Evolutionary conservation across 2,888 invertebrate genomes (phyloP), one percentile per base, ranked within the genome.

Genomic region (Lepidocyrtoides sp.): DNA sequence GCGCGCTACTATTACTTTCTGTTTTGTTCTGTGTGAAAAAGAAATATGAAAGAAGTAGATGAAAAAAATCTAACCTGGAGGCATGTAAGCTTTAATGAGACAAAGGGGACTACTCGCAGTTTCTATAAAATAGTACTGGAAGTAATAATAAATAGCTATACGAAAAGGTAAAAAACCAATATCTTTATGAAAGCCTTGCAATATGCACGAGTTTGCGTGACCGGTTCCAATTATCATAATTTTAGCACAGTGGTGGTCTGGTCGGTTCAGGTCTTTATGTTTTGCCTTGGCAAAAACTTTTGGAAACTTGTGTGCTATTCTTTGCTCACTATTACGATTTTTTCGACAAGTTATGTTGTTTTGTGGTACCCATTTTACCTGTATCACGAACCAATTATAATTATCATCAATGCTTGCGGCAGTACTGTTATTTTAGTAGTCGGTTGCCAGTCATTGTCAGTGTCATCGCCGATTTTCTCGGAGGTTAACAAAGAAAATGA

Each of bases 221-320:
- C 91, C 84, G 72, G 82, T 26, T n/a, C 57, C 91, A 92, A 92
- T 92, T 92, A 92, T 91, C 92, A 92, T 92, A 92, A 91, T 92
- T 92, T 92, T 92, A 84, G 72, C 91, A 87, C 91, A 83, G 83
- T 83, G 87, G 91, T 91, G 88, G 91, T 87, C 91, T n/a, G n/a
- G n/a, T n/a, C n/a, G n/a, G n/a, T n/a, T n/a, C n/a, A n/a, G n/a
- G n/a, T n/a, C n/a, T n/a, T n/a, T n/a, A n/a, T n/a, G n/a, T n/a
- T n/a, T n/a, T n/a, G n/a, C n/a, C n/a, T n/a, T n/a, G n/a, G n/a
- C n/a, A n/a, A n/a, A n/a, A n/a, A n/a, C n/a, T n/a, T n/a, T n/a
- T n/a, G n/a, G n/a, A n/a, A n/a, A n/a, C n/a, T n/a, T n/a, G n/a
- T n/a, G n/a, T n/a, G n/a, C n/a, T n/a, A n/a, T n/a, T n/a, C n/a